phyloP scores from a whole-genome alignment of 2,888 invertebrate genomes.

The Aspidiotus destructor region DNA sequence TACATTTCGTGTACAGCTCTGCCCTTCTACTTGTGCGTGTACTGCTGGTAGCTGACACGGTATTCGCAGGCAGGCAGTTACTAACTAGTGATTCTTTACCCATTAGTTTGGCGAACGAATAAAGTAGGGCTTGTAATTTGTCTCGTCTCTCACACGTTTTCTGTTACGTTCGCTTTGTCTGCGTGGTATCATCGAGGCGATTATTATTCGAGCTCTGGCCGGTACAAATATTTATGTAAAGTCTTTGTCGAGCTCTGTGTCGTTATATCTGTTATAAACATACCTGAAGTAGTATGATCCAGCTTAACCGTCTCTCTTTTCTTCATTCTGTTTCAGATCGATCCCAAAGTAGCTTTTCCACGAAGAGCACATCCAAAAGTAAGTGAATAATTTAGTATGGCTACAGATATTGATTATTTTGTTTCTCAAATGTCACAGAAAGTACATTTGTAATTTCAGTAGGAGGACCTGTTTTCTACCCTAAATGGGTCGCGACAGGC shows the following conservation, averaged over 20 bases:
- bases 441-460: too few species aligned
- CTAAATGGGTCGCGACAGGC: too few species aligned
- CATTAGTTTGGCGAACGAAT: too few species aligned
- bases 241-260: neutral
- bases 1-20: too few species aligned
- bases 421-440: neutral
- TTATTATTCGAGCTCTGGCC: neutral
- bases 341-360: conserved; percentile 99
- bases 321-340: conserved; percentile 72
- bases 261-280: neutral
- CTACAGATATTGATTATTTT: neutral
- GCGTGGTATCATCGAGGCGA: neutral
- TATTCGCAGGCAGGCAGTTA: too few species aligned
- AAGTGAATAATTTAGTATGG: conserved; percentile 43
- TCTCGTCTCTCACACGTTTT: too few species aligned
- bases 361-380: conserved; percentile 98
- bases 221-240: neutral
- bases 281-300: neutral
- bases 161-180: too few species aligned
- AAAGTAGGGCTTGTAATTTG: too few species aligned
- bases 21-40: too few species aligned
- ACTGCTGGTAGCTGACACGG: too few species aligned
- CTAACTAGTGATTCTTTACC: too few species aligned
- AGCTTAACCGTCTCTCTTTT: neutral
- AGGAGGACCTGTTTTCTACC: too few species aligned